phyloP scores from a whole-genome alignment of 2,888 invertebrate species.

The Eurytoma californica region DNA sequence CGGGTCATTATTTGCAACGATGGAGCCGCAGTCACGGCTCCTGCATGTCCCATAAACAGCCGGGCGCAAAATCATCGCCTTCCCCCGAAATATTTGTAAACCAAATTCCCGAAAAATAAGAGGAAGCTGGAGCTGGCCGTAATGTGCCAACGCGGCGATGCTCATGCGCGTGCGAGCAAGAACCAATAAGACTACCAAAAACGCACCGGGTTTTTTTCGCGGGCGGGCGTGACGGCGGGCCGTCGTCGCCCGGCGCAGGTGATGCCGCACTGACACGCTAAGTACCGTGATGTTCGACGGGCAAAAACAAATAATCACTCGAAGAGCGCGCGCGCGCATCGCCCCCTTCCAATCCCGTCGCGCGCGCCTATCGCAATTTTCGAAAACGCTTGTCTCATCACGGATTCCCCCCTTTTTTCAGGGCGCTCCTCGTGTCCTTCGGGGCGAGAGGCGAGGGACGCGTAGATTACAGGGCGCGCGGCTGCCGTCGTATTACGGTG shows the following conservation, averaged over 20 bases:
- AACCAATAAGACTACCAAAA: not conserved
- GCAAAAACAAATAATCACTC: constrained; percentile 74
- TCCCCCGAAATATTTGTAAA: constrained; percentile 38
- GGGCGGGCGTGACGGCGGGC: constrained; percentile 62
- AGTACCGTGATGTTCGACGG: constrained; percentile 65
- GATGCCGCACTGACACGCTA: constrained; percentile 66
- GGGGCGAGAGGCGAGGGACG: constrained; percentile 42
- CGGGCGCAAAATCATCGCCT: constrained; percentile 1
- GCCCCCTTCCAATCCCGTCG: constrained; percentile 1
- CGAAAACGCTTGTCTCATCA: constrained; percentile 74
- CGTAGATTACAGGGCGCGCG: constrained; percentile 74
- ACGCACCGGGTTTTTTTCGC: constrained; percentile 6
- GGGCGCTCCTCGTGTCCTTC: constrained; percentile 48
- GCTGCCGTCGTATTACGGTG: constrained; percentile 74
- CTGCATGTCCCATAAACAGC: not conserved
- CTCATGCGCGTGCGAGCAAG: too few species aligned
- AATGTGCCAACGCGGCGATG: too few species aligned
- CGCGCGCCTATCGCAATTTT: constrained; percentile 67
- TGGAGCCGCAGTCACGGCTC: constrained; percentile 29
- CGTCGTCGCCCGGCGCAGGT: constrained; percentile 59
- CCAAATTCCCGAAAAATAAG: constrained; percentile 30
- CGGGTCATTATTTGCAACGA: constrained; percentile 20
- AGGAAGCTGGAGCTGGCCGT: not conserved
- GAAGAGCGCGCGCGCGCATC: constrained; percentile 38
- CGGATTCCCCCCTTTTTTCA: constrained; percentile 52